Percentiles rank a stretch among this genome's conserved stretches.
Evolutionary conservation across 2,797 vertebrate genomes (phyloP).

Genomic region (Platalea minor): DNA sequence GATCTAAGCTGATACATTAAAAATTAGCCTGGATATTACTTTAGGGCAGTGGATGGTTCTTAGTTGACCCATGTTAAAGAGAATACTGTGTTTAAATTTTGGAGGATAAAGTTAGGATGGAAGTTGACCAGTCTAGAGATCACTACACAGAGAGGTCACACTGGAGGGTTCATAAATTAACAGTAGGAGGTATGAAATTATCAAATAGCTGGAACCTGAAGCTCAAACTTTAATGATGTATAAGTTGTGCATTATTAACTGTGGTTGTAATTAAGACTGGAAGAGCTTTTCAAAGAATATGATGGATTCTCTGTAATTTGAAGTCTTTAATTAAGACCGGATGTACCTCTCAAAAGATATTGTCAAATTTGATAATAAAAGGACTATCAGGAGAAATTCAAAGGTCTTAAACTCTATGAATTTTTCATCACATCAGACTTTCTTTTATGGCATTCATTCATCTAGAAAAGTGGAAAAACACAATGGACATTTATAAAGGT

Average conservation of each 20-base stretch:
- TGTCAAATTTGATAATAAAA: not conserved
- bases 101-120: not conserved
- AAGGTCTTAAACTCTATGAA: slow-evolving; percentile 21
- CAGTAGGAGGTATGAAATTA: not conserved
- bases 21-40: not conserved
- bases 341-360: not conserved
- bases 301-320: slow-evolving; percentile 7
- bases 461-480: slow-evolving; percentile 33
- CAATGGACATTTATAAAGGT: slow-evolving; percentile 35
- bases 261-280: slow-evolving; percentile 37
- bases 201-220: slow-evolving; percentile 30
- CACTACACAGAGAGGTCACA: not conserved
- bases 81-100: not conserved
- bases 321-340: slow-evolving; percentile 3
- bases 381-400: not conserved
- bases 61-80: not conserved
- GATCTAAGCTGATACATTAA: not conserved
- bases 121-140: not conserved
- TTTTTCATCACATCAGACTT: slow-evolving; percentile 19
- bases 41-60: not conserved
- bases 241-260: slow-evolving; percentile 48
- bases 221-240: slow-evolving; percentile 26
- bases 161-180: not conserved
- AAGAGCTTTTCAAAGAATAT: not conserved
- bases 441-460: slow-evolving; percentile 13